phyloP scores from a whole-genome alignment of 2,797 vertebrate species.

The Sebastes wilsoni region DNA sequence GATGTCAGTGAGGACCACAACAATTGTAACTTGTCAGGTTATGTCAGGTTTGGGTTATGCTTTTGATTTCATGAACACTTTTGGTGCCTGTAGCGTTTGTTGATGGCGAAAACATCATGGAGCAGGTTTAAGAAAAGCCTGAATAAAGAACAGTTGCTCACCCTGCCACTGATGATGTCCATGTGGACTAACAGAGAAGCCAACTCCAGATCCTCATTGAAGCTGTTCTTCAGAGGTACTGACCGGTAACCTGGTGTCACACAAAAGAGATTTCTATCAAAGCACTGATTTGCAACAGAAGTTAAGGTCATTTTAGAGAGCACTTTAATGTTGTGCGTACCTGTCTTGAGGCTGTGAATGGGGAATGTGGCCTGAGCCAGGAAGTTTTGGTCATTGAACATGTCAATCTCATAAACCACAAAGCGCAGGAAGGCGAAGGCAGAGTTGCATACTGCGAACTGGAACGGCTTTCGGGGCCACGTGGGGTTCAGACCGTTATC shows the following conservation, averaged over 20 bases:
- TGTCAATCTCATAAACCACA: constrained; percentile 98
- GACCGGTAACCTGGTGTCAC: constrained; percentile 89
- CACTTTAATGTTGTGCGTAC: constrained; percentile 66
- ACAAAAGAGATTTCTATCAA: neutral
- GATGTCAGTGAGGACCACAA: neutral
- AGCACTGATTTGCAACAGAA: neutral
- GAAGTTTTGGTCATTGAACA: constrained; percentile 99
- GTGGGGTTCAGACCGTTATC: constrained; percentile 97
- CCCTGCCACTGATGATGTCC: constrained; percentile 88
- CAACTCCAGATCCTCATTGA: constrained; percentile 95
- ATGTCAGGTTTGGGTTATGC: neutral
- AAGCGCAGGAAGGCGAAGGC: constrained; percentile 96
- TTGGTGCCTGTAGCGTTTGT: neutral
- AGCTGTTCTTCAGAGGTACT: constrained; percentile 98
- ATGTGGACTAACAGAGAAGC: constrained; percentile 93
- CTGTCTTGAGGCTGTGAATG: constrained; percentile 93
- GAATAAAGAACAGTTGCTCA: constrained; percentile 58
- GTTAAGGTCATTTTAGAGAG: neutral
- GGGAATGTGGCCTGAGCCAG: constrained; percentile 96
- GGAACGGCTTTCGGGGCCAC: constrained; percentile 92
- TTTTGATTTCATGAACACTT: neutral
- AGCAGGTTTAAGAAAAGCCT: neutral
- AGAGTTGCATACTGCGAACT: constrained; percentile 91
- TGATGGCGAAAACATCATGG: neutral
- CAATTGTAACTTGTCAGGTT: neutral